phyloP scores from a whole-genome alignment of 2,888 invertebrate species.

The Stramonita haemastoma region DNA sequence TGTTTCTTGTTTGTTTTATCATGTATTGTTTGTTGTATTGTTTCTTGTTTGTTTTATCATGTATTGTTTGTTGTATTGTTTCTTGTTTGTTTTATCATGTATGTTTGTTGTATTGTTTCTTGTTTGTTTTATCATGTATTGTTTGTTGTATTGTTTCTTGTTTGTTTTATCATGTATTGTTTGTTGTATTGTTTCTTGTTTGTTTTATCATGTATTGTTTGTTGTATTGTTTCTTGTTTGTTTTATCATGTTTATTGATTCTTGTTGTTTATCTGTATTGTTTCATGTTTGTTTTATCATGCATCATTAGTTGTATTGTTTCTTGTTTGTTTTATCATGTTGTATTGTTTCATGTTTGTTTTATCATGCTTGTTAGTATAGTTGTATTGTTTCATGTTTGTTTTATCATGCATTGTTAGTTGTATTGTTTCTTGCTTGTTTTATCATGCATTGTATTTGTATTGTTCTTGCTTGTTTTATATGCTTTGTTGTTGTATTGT shows the following conservation, averaged over 20 bases:
- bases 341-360: too few relatives aligned
- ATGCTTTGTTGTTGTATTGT: neutral
- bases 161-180: conserved; percentile 23
- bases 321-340: conserved; percentile 36
- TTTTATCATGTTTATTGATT: too few relatives aligned
- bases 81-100: conserved; percentile 21
- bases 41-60: conserved; percentile 25
- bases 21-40: neutral
- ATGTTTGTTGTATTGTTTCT: neutral
- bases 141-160: neutral
- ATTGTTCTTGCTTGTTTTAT: conserved; percentile 20
- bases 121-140: conserved; percentile 21
- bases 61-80: neutral
- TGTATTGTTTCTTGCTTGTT: conserved; percentile 12
- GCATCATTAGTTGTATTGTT: neutral
- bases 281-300: conserved; percentile 24
- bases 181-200: neutral
- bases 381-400: neutral
- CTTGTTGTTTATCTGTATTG: neutral
- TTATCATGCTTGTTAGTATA: neutral
- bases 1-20: conserved; percentile 22
- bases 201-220: conserved; percentile 27
- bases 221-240: neutral
- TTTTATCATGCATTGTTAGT: conserved; percentile 29
- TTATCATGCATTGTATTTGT: neutral